phyloP scores from a whole-genome alignment of 2,888 invertebrate genomes.

The Tipula vernalis region DNA sequence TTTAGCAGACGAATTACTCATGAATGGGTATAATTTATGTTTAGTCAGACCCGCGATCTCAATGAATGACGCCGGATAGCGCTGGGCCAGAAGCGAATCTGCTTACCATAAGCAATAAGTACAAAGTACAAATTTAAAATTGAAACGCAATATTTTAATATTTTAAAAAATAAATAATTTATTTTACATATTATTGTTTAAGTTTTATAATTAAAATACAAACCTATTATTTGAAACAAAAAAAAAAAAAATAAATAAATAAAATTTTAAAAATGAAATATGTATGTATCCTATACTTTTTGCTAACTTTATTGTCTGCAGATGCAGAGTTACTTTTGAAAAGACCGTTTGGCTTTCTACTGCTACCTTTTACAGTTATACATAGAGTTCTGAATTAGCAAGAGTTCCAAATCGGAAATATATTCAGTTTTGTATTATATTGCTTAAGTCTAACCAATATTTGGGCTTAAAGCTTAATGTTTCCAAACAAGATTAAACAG shows the following conservation, averaged over 20 bases:
- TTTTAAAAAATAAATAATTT: conserved; percentile 4
- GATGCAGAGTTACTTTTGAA: neutral
- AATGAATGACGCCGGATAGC: too few species aligned
- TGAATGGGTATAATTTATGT: too few species aligned
- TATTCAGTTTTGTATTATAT: neutral
- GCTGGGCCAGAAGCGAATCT: too few species aligned
- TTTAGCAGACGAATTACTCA: too few species aligned
- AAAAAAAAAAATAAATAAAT: neutral
- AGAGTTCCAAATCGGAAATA: neutral
- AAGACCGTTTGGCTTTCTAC: neutral
- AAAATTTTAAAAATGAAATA: neutral
- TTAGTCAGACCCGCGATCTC: too few species aligned
- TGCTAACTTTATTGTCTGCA: neutral
- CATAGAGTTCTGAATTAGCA: neutral
- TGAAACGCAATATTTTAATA: neutral
- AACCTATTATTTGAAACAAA: neutral
- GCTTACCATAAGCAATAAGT: too few species aligned
- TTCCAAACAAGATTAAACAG: neutral
- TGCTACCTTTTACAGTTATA: neutral
- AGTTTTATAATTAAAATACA: neutral
- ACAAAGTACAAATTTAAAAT: too few species aligned
- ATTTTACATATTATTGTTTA: neutral
- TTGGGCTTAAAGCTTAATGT: neutral
- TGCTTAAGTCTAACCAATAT: neutral
- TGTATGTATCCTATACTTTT: neutral